A percentile compares a stretch with the other conserved stretches of the same genome.
Evolutionary conservation across 2,888 invertebrate genomes (phyloP).

Genomic region (Cylindroiulus punctatus): DNA sequence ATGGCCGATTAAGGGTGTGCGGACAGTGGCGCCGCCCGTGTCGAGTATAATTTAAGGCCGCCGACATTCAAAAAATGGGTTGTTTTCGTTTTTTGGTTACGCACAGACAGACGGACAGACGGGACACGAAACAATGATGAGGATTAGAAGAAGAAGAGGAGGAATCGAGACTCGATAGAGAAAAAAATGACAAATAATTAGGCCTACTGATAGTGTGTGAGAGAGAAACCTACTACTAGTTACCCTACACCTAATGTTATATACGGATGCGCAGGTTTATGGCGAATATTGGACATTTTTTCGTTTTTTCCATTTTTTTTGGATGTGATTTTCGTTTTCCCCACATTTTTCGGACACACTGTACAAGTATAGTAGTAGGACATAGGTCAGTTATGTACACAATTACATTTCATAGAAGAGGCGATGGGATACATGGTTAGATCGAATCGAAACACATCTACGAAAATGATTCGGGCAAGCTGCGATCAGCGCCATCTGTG

Average conservation of each 20-base stretch:
- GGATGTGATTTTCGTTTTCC: neutral
- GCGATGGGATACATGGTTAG: neutral
- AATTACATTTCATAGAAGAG: slow-evolving; percentile 37
- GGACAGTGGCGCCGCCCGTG: neutral
- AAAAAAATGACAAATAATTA: slow-evolving; percentile 22
- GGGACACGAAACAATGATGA: neutral
- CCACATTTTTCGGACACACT: neutral
- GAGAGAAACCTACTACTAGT: neutral
- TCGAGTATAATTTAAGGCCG: slow-evolving; percentile 28
- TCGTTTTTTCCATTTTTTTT: neutral
- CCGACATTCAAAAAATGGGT: slow-evolving; percentile 10
- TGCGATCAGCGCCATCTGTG: neutral
- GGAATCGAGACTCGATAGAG: neutral
- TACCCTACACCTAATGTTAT: neutral
- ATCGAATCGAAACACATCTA: neutral
- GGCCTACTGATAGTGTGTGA: neutral
- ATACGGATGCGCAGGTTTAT: neutral
- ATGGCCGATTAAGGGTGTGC: neutral
- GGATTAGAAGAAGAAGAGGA: neutral
- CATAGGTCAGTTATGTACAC: neutral
- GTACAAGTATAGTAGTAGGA: slow-evolving; percentile 14
- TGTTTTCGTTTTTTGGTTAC: neutral
- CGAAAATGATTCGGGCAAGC: neutral
- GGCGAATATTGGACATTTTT: neutral
- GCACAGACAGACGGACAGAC: neutral